These are phyloP conservation scores for Dinothrombium tinctorium DNA, from an alignment of 1,140 invertebrate species.

Conservation along the genomic window DNA sequence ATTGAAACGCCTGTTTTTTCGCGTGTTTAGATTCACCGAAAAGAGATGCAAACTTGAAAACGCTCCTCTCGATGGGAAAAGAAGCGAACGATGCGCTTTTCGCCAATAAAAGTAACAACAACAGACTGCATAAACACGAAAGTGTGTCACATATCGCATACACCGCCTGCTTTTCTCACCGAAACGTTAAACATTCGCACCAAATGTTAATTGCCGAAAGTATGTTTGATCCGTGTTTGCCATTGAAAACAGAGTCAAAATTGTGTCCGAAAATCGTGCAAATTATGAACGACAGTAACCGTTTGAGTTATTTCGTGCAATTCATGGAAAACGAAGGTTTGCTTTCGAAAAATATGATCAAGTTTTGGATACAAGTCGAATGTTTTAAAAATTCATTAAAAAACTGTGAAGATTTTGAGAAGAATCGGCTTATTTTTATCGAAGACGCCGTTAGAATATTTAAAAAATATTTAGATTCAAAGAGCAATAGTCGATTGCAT, in stretches of 20 bases:
- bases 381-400: slow-evolving; percentile 25
- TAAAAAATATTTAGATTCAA: slow-evolving; percentile 5
- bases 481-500: not conserved
- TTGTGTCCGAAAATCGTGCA: slow-evolving; percentile 36
- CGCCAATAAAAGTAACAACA: too few species aligned
- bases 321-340: slow-evolving; percentile 36
- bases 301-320: slow-evolving; percentile 43
- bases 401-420: not conserved
- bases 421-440: too few species aligned
- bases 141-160: too few species aligned
- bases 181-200: slow-evolving; percentile 6
- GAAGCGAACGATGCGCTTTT: too few species aligned
- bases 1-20: too few species aligned
- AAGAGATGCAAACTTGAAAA: too few species aligned
- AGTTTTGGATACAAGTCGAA: slow-evolving; percentile 46
- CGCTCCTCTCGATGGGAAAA: too few species aligned
- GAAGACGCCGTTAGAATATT: slow-evolving; percentile 1
- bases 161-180: too few species aligned
- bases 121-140: too few species aligned
- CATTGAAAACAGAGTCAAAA: slow-evolving; percentile 10
- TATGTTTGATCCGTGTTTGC: slow-evolving; percentile 11
- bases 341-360: slow-evolving; percentile 27
- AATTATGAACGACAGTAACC: slow-evolving; percentile 38
- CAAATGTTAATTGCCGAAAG: slow-evolving; percentile 12
- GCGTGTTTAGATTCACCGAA: too few species aligned